Conservation (phyloP, 2,888 invertebrate species). For the Tubulanus polymorphus region DNA sequence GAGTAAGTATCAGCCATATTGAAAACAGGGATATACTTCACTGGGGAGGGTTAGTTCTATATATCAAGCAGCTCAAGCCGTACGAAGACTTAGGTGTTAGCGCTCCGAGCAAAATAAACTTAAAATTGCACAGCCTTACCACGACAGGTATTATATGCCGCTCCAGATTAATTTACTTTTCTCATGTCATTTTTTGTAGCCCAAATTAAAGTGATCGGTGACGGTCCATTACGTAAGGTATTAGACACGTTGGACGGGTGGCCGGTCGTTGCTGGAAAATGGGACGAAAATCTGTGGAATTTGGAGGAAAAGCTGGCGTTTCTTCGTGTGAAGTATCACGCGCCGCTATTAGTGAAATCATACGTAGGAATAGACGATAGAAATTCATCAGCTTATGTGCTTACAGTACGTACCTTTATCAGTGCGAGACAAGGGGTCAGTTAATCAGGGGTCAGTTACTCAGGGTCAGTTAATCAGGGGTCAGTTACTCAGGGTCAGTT, state of each 20-base stretch:
- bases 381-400: constrained; percentile 41
- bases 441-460: no score
- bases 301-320: constrained; percentile 37
- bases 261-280: constrained; percentile 70
- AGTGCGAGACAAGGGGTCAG: no score
- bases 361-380: constrained; percentile 58
- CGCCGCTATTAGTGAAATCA: constrained; percentile 71
- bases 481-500: no score
- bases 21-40: no score
- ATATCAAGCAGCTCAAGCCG: no score
- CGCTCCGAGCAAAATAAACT: no score
- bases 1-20: constrained; percentile 62
- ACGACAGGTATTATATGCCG: no score
- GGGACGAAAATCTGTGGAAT: constrained; percentile 60
- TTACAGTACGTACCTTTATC: no score
- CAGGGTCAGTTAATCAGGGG: no score
- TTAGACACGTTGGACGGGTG: constrained; percentile 73
- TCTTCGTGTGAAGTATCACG: constrained; percentile 57
- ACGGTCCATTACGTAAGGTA: constrained; percentile 63
- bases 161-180: not conserved
- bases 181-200: constrained; percentile 56
- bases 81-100: no score
- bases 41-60: no score
- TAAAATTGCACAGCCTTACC: no score
- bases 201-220: constrained; percentile 69